Percentiles rank a stretch among this genome's conserved stretches.
phyloP scores from a whole-genome alignment of 2,797 vertebrate genomes.

The Sardinella longiceps region DNA sequence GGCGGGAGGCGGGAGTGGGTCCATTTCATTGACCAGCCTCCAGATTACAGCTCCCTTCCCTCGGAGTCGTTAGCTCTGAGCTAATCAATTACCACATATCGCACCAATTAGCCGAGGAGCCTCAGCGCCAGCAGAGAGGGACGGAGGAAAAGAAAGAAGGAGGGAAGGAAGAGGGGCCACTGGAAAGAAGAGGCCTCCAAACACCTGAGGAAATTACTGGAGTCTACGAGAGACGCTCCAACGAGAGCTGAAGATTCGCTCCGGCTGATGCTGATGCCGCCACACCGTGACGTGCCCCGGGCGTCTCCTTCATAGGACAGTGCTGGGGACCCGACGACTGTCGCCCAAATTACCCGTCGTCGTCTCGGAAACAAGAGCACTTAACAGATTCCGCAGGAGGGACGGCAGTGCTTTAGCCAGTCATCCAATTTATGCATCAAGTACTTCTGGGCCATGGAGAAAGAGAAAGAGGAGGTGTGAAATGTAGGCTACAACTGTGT shows the following conservation, averaged over 20 bases:
- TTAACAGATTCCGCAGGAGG: neutral
- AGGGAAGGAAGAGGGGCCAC: neutral
- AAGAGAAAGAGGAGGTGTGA: neutral
- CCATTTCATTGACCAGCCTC: conserved; percentile 51
- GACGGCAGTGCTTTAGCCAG: neutral
- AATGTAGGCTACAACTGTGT: neutral
- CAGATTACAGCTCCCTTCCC: conserved; percentile 46
- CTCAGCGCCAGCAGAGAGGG: neutral
- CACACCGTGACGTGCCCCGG: neutral
- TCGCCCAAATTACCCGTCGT: neutral
- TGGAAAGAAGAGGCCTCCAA: neutral
- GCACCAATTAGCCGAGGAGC: conserved; percentile 49
- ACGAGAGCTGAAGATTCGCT: neutral
- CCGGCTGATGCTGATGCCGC: neutral
- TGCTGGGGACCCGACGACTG: neutral
- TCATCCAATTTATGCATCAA: neutral
- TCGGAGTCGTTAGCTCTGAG: conserved; percentile 37
- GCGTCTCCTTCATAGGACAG: neutral
- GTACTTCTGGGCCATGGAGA: neutral
- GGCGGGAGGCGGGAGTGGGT: neutral
- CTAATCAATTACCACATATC: conserved; percentile 54
- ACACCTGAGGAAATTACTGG: neutral
- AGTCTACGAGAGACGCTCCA: neutral
- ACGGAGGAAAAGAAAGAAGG: neutral
- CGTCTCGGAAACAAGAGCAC: neutral